phyloP scores from a whole-genome alignment of 2,888 invertebrate genomes.

The Anoplius nigerrimus region DNA sequence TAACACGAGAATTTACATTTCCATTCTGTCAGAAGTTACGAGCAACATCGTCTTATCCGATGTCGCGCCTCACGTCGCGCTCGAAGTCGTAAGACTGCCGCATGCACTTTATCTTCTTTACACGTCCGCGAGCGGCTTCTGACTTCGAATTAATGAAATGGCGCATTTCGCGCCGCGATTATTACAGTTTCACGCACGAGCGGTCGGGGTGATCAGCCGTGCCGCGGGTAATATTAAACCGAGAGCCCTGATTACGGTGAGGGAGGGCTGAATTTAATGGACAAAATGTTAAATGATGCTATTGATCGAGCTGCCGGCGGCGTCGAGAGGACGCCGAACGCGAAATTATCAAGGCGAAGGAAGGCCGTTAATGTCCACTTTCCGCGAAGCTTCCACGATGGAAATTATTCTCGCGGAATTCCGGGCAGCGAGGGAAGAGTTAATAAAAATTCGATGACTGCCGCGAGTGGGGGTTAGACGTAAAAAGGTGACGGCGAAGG shows the following conservation, averaged over 20 bases:
- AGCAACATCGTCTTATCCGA: slow-evolving; percentile 31
- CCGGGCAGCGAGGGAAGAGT: not conserved
- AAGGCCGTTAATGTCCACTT: not conserved
- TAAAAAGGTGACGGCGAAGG: not conserved
- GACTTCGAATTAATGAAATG: slow-evolving; percentile 16
- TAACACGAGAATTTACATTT: too few species aligned
- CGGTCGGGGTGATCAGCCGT: slow-evolving; percentile 3
- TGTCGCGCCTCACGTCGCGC: slow-evolving; percentile 16
- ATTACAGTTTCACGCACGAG: not conserved
- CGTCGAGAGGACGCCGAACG: not conserved
- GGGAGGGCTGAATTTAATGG: slow-evolving; percentile 17
- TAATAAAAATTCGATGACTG: not conserved
- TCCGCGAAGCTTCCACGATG: not conserved
- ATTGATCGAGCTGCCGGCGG: slow-evolving; percentile 1
- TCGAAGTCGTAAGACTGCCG: not conserved
- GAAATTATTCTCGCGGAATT: not conserved
- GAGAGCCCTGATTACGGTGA: slow-evolving; percentile 5
- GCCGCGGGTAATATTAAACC: slow-evolving; percentile 10
- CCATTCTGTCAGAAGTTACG: too few species aligned
- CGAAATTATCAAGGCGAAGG: not conserved
- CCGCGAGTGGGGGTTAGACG: not conserved
- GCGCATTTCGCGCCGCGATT: not conserved
- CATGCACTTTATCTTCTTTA: slow-evolving; percentile 27
- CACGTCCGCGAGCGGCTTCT: not conserved
- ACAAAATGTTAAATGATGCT: slow-evolving; percentile 8